These are phyloP conservation scores for Plodia interpunctella DNA, from an alignment of 1,140 invertebrate genomes.

Conservation along the genomic window DNA sequence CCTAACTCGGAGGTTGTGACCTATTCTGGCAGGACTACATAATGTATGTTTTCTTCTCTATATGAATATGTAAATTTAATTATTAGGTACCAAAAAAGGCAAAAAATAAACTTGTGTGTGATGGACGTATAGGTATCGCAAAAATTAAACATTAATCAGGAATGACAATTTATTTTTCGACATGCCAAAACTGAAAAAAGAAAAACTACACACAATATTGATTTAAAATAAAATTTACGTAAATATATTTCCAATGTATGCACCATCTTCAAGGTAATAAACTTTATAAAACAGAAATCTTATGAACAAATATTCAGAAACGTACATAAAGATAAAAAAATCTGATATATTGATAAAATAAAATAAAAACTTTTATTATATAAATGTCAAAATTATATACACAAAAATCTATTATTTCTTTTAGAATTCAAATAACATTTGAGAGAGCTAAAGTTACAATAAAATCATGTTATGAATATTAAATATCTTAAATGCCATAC, in stretches of 20 bases:
- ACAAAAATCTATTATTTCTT: background rate
- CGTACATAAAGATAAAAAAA: background rate
- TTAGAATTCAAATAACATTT: background rate
- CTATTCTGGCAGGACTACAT: too few relatives aligned
- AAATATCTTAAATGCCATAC: conserved; percentile 37
- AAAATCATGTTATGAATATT: conserved; percentile 25
- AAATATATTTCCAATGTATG: background rate
- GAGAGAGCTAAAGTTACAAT: conserved; percentile 33
- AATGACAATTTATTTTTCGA: conserved; percentile 9
- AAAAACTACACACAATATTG: conserved; percentile 1
- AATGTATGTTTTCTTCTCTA: too few relatives aligned
- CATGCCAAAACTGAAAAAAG: background rate
- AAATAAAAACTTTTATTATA: too few relatives aligned
- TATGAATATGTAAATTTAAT: too few relatives aligned
- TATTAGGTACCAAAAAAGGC: too few relatives aligned
- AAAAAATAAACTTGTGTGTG: too few relatives aligned
- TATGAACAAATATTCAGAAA: background rate
- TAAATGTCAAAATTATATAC: too few relatives aligned
- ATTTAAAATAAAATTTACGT: background rate
- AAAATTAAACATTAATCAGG: conserved; percentile 6
- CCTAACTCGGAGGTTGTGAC: too few relatives aligned
- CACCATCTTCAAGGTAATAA: background rate
- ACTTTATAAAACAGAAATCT: background rate
- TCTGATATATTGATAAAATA: too few relatives aligned
- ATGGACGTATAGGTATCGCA: background rate